Conservation (phyloP, 2,888 invertebrate genomes). For the Chrysopilus asiliformis region DNA sequence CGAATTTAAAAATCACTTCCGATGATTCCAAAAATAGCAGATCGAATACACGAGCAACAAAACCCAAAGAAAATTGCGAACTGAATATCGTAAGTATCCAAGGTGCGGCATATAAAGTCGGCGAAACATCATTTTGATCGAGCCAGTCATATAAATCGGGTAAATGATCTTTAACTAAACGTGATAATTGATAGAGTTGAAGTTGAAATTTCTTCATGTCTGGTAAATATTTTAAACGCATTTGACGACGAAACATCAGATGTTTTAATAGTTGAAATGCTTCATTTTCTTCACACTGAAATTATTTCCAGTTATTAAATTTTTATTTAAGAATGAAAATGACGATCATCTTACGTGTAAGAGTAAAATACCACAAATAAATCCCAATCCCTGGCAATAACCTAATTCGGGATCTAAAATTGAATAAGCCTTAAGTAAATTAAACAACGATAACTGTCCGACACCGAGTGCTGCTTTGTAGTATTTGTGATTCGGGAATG, state of each 20-base stretch:
- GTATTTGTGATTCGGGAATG: conserved; percentile 90
- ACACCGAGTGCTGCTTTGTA: conserved; percentile 84
- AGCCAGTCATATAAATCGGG: conserved; percentile 79
- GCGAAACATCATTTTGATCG: conserved; percentile 78
- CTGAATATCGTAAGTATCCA: conserved; percentile 95
- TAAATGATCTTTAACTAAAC: conserved; percentile 76
- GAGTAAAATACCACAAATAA: conserved; percentile 84
- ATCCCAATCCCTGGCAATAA: conserved; percentile 93
- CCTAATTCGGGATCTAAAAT: conserved; percentile 87
- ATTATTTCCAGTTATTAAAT: conserved; percentile 2
- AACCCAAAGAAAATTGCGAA: conserved; percentile 90
- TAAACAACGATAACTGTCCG: conserved; percentile 87
- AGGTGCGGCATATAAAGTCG: conserved; percentile 90
- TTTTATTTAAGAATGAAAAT: not conserved
- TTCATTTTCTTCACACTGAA: conserved; percentile 83
- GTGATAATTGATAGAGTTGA: conserved; percentile 83
- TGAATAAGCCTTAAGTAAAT: conserved; percentile 91
- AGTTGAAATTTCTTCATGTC: conserved; percentile 88
- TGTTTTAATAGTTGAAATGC: conserved; percentile 81
- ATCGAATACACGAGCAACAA: conserved; percentile 89
- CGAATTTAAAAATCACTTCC: conserved; percentile 82
- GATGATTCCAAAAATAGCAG: conserved; percentile 79
- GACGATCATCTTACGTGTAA: conserved; percentile 62
- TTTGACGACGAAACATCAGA: conserved; percentile 79
- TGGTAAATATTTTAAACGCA: conserved; percentile 81